phyloP scores from a whole-genome alignment of 2,888 invertebrate genomes.

The Drosophila ezoana region DNA sequence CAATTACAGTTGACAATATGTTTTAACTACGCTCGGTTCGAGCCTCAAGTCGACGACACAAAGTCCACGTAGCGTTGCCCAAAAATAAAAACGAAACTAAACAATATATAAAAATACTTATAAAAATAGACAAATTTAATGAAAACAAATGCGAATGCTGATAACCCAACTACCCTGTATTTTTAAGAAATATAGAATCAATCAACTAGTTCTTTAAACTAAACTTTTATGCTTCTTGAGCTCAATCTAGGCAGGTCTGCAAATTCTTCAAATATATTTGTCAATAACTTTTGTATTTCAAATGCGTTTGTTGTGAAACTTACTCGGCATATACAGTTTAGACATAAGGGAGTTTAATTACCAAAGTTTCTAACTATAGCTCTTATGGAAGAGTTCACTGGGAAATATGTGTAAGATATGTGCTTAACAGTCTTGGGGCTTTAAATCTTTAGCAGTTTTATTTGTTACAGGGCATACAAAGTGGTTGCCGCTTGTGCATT shows the following conservation, averaged over 20 bases:
- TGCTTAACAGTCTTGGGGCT: too few relatives aligned
- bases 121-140: constrained; percentile 11
- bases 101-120: background rate
- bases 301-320: background rate
- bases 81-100: constrained; percentile 6
- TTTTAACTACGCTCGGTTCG: constrained; percentile 4
- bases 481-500: constrained; percentile 15
- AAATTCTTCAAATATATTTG: background rate
- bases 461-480: background rate
- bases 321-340: too few relatives aligned
- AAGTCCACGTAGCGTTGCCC: constrained; percentile 27
- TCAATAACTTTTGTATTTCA: background rate
- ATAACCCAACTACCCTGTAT: background rate
- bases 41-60: constrained; percentile 11
- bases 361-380: background rate
- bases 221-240: too few relatives aligned
- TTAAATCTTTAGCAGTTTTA: too few relatives aligned
- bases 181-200: background rate
- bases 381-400: background rate
- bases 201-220: background rate
- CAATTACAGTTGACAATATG: constrained; percentile 17
- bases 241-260: too few relatives aligned
- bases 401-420: too few relatives aligned
- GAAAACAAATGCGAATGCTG: constrained; percentile 2
- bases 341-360: background rate